A percentile compares a stretch with the other conserved stretches of the same genome.
phyloP scores from a whole-genome alignment of 64 coral and sea anemone species.

The Pachyseris speciosa region DNA sequence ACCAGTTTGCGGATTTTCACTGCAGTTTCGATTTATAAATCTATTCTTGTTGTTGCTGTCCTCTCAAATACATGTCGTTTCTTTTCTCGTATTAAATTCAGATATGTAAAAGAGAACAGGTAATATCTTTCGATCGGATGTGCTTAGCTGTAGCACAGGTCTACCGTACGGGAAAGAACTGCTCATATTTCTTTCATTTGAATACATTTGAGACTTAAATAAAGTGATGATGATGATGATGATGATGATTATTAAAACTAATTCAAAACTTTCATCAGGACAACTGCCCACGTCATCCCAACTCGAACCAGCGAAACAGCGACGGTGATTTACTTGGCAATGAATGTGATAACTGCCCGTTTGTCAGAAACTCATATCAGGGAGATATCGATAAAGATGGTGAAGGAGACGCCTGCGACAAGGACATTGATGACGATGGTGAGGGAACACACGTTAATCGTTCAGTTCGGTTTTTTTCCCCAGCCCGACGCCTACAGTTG shows the following conservation, averaged over 20 bases:
- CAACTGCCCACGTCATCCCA: conserved; percentile 76
- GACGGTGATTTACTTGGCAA: conserved; percentile 80
- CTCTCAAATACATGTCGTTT: too few species aligned
- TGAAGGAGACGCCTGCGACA: conserved; percentile 81
- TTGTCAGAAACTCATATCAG: conserved; percentile 68
- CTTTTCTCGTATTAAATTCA: too few species aligned
- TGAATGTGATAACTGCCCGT: conserved; percentile 91
- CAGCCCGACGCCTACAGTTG: neutral
- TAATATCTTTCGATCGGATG: too few species aligned
- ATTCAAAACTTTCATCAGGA: conserved; percentile 33
- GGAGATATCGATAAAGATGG: conserved; percentile 74
- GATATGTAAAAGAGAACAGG: too few species aligned
- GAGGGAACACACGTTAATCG: neutral
- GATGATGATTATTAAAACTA: neutral
- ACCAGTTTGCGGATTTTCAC: too few species aligned
- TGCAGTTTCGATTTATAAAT: too few species aligned
- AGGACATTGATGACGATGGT: conserved; percentile 95
- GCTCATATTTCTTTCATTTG: too few species aligned
- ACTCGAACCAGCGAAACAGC: conserved; percentile 59
- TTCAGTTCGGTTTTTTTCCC: too few species aligned
- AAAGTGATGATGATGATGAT: neutral
- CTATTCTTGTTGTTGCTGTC: too few species aligned
- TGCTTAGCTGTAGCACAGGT: too few species aligned
- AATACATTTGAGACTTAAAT: too few species aligned
- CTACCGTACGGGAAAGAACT: too few species aligned